phyloP scores from a whole-genome alignment of 2,797 vertebrate species.

The Lagocephalus sceleratus region DNA sequence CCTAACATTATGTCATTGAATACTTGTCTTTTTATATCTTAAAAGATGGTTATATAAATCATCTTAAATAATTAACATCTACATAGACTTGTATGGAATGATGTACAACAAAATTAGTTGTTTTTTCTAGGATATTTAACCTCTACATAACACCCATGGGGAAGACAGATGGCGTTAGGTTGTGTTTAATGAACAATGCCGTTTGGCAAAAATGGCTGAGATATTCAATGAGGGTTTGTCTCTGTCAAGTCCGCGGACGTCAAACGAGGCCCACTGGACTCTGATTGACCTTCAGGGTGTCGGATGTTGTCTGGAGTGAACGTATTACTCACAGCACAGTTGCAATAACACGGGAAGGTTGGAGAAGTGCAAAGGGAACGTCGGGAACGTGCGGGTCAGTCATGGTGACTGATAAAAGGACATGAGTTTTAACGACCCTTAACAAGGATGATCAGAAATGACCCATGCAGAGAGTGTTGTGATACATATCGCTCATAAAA shows the following conservation, averaged over 20 bases:
- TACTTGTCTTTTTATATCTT: too few relatives aligned
- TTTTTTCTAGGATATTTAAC: background rate
- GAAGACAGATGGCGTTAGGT: background rate
- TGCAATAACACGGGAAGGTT: slow-evolving; percentile 21
- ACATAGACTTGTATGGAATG: too few relatives aligned
- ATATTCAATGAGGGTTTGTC: slow-evolving; percentile 1
- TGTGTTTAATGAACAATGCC: slow-evolving; percentile 4
- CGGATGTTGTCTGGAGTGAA: slow-evolving; percentile 15
- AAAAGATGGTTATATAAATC: too few relatives aligned
- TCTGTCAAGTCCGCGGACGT: background rate
- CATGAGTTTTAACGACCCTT: background rate
- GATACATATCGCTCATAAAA: too few relatives aligned
- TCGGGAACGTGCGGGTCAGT: background rate
- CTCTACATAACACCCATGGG: background rate
- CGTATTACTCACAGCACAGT: slow-evolving; percentile 32
- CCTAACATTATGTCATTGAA: too few relatives aligned
- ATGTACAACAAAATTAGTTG: too few relatives aligned
- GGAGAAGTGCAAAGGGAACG: slow-evolving; percentile 6
- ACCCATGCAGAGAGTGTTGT: too few relatives aligned
- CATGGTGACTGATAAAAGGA: too few relatives aligned
- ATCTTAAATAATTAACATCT: too few relatives aligned
- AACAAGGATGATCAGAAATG: too few relatives aligned
- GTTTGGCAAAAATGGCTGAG: background rate
- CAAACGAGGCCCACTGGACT: slow-evolving; percentile 16
- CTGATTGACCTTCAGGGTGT: slow-evolving; percentile 24